Conservation (phyloP, 2,888 invertebrate genomes). For the Tuta absoluta region DNA sequence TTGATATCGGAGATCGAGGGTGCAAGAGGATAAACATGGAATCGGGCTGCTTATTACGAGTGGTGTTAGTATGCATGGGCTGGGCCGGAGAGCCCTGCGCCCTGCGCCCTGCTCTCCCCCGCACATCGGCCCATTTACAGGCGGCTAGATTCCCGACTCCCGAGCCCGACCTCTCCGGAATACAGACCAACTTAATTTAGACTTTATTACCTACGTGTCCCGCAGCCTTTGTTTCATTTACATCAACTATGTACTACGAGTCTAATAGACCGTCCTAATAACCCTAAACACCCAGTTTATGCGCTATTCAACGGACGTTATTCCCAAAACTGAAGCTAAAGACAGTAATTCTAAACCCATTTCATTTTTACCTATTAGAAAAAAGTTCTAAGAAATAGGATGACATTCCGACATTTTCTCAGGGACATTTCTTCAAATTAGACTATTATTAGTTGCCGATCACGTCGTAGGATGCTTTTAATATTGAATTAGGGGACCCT, state of each 20-base stretch:
- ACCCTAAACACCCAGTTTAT: constrained; percentile 40
- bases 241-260: constrained; percentile 12
- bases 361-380: constrained; percentile 57
- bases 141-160: constrained; percentile 37
- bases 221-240: constrained; percentile 20
- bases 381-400: constrained; percentile 64
- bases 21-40: constrained; percentile 60
- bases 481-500: constrained; percentile 80
- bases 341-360: constrained; percentile 64
- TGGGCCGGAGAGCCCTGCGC: constrained; percentile 64
- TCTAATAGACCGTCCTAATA: constrained; percentile 15
- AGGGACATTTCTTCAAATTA: constrained; percentile 80
- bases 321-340: constrained; percentile 54
- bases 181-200: constrained; percentile 55
- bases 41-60: constrained; percentile 73
- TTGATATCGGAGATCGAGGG: constrained; percentile 17
- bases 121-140: constrained; percentile 67
- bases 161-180: constrained; percentile 44
- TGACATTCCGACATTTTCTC: constrained; percentile 79
- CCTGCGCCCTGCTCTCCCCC: constrained; percentile 37
- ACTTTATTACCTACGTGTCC: constrained; percentile 43
- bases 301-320: constrained; percentile 50
- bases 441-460: constrained; percentile 80
- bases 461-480: constrained; percentile 80
- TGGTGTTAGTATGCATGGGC: constrained; percentile 79